Conservation (phyloP, 2,113 vertebrate genomes). For the Burhinus bistriatus region DNA sequence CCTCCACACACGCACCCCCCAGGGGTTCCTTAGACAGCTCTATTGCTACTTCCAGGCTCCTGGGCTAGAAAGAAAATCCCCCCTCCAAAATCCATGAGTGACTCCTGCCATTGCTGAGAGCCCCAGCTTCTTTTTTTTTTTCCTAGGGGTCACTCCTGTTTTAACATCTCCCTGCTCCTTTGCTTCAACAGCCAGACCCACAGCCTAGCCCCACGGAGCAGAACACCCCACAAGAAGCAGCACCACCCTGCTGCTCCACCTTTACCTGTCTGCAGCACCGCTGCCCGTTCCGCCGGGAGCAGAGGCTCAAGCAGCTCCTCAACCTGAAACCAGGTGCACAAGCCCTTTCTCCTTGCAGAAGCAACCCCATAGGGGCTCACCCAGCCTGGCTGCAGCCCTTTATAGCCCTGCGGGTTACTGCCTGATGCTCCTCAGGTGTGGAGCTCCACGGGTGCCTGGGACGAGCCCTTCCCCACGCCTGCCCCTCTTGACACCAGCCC, state of each 20-base stretch:
- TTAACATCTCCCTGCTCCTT: neutral
- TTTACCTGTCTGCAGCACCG: neutral
- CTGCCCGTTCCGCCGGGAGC: neutral
- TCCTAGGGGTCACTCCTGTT: neutral
- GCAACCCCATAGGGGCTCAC: accelerated
- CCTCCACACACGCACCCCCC: neutral
- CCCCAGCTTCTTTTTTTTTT: neutral
- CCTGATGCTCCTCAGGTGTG: neutral
- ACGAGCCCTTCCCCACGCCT: accelerated
- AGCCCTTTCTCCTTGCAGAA: neutral
- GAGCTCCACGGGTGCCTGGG: neutral
- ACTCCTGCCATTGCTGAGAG: neutral
- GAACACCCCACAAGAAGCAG: neutral
- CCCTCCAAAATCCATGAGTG: neutral
- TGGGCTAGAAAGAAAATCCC: neutral
- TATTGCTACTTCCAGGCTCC: neutral
- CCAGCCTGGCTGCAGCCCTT: neutral
- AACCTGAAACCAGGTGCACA: too few species aligned
- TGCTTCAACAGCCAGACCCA: neutral
- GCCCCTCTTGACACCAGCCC: neutral
- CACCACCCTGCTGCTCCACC: accelerated
- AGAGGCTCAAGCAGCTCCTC: neutral
- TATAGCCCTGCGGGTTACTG: neutral
- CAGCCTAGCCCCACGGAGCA: neutral
- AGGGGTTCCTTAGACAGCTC: neutral